Conservation (phyloP, 30 jellyfish, hydroid and myxozoan genomes). For the Pseudorhiza aurosa region DNA sequence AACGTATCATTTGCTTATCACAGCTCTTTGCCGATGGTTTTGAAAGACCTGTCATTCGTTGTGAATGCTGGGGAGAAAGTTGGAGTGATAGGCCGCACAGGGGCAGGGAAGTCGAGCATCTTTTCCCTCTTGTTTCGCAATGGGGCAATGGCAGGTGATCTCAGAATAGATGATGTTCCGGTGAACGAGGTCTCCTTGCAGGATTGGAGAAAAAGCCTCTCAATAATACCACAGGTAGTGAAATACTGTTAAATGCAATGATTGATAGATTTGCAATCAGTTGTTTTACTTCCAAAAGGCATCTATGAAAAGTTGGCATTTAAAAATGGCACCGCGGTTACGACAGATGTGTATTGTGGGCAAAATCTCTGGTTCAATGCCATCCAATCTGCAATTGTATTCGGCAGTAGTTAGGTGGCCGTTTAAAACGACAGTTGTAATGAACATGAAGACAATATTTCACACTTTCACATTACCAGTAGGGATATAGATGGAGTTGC, state of each 20-base stretch:
- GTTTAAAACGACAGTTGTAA: too few species aligned
- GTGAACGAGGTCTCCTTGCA: conserved; percentile 27
- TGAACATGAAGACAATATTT: too few species aligned
- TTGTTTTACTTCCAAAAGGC: background rate
- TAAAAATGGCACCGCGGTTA: too few species aligned
- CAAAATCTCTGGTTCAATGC: too few species aligned
- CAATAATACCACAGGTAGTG: conserved; percentile 89
- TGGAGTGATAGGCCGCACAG: conserved; percentile 92
- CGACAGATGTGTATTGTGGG: too few species aligned
- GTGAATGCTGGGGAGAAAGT: conserved; percentile 47
- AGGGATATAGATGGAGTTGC: too few species aligned
- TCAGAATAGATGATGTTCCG: conserved; percentile 64
- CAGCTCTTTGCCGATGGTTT: conserved; percentile 67
- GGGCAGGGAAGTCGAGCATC: conserved; percentile 89
- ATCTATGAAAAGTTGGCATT: too few species aligned
- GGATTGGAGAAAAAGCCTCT: conserved; percentile 61
- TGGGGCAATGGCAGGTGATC: conserved; percentile 60
- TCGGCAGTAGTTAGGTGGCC: too few species aligned
- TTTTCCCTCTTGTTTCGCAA: conserved; percentile 73
- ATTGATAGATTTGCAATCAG: background rate
- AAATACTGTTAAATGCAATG: background rate
- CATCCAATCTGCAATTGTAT: too few species aligned
- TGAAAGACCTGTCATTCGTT: conserved; percentile 29
- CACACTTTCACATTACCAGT: too few species aligned
- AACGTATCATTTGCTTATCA: conserved; percentile 83